phyloP scores from a whole-genome alignment of 2,888 invertebrate genomes.

The Drosophila kanekoi region DNA sequence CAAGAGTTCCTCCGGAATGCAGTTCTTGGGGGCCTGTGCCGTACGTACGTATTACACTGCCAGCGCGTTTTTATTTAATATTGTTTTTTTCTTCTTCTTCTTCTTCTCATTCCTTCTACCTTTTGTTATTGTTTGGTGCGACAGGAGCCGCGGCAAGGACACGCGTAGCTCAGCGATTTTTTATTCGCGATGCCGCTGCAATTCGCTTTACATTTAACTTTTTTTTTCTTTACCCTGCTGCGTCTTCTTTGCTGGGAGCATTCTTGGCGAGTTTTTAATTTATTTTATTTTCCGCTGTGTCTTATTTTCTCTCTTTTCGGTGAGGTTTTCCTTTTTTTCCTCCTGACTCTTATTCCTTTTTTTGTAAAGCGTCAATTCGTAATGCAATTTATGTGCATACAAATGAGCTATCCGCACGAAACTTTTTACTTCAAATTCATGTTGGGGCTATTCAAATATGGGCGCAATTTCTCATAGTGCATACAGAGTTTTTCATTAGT shows the following conservation, averaged over 20 bases:
- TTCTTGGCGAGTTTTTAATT: conserved; percentile 57
- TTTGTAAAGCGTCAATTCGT: conserved; percentile 51
- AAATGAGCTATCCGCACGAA: conserved; percentile 46
- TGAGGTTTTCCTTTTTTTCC: conserved; percentile 8
- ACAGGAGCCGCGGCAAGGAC: conserved; percentile 52
- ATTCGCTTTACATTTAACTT: conserved; percentile 37
- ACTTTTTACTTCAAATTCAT: conserved; percentile 51
- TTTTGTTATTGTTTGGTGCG: conserved; percentile 58
- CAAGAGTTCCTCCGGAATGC: conserved; percentile 20
- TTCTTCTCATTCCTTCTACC: conserved; percentile 24
- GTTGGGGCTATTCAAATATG: conserved; percentile 38
- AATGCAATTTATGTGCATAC: conserved; percentile 69
- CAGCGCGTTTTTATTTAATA: conserved; percentile 29
- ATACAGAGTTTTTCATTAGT: conserved; percentile 35
- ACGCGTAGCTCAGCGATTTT: conserved; percentile 56
- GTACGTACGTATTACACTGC: background rate
- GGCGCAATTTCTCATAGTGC: conserved; percentile 6
- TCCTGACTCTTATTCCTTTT: background rate
- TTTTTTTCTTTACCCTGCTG: conserved; percentile 12
- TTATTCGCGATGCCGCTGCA: conserved; percentile 19
- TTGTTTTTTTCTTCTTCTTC: conserved; percentile 4
- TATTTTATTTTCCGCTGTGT: conserved; percentile 51
- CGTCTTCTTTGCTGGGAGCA: conserved; percentile 25
- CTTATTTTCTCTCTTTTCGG: conserved; percentile 17
- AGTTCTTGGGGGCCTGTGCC: background rate